phyloP scores from a whole-genome alignment of 2,888 invertebrate genomes.

The Oscheius onirici region DNA sequence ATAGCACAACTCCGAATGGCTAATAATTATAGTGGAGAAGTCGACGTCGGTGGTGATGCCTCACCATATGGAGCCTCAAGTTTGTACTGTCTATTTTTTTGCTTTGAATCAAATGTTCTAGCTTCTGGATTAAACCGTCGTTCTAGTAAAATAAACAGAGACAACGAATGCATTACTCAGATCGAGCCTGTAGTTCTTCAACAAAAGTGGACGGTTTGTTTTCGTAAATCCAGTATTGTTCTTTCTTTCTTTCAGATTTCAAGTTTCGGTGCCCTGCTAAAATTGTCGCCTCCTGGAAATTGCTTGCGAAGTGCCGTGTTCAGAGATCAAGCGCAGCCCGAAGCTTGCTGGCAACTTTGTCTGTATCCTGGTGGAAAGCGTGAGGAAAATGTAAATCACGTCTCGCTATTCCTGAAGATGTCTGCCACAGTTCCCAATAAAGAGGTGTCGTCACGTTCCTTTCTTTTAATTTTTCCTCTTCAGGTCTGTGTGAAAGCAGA shows the following conservation, averaged over 20 bases:
- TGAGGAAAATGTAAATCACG: constrained; percentile 69
- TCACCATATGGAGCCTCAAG: constrained; percentile 27
- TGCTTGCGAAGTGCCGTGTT: constrained; percentile 68
- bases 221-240: not conserved
- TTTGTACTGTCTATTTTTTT: not conserved
- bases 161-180: constrained; percentile 64
- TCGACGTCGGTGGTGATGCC: constrained; percentile 20
- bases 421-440: constrained; percentile 64
- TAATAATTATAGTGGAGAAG: not conserved
- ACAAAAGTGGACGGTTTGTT: constrained; percentile 69
- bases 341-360: constrained; percentile 71
- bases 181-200: constrained; percentile 67
- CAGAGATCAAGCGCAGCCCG: constrained; percentile 61
- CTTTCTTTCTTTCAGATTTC: constrained; percentile 52
- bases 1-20: constrained; percentile 26
- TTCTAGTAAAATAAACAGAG: constrained; percentile 13
- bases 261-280: constrained; percentile 67
- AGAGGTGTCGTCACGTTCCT: constrained; percentile 51
- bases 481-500: constrained; percentile 71
- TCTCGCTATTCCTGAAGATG: constrained; percentile 71
- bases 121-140: constrained; percentile 21
- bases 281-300: constrained; percentile 68
- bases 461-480: constrained; percentile 9
- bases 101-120: not conserved
- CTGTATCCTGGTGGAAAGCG: constrained; percentile 71